Base-by-base conservation (phyloP, 2,888 invertebrate genomes). In the Sesamia inferens region DNA sequence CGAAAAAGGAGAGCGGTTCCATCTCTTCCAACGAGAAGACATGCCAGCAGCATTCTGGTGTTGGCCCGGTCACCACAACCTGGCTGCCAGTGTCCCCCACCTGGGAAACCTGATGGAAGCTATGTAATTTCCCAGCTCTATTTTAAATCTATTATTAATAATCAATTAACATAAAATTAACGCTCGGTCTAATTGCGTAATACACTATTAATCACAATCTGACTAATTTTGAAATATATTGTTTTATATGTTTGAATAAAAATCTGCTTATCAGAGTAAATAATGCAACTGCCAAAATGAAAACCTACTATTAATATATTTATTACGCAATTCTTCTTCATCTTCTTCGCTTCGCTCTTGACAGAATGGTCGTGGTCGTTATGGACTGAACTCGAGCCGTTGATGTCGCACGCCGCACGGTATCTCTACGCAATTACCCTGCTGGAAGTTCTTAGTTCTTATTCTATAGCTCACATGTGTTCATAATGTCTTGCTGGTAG, bases 61-160 rank as follows among this genome's bases (percentile, higher is more conserved):
- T 79, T 96, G 4, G 77, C 86, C 2, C 89, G 94, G 13, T 91
- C 94, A 13, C 44, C 90, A 0, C 72, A 87, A 13, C 89, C 92
- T 3, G 93, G 93, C 0, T 96, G 96, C 79, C 59, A 61, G 3
- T 96, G 96, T 73, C 95, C 95, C 5, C 39, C 71, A 0, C 87
- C 94, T 10, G 94, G 94, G 6, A 88, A 77, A 71, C 90, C 92
- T 58, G 75, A 83, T 14, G 90, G 90, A 39, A 75, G 81, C 62
- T 81, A 88, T 80, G 93, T 93, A 90, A 74, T 55, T 66, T 51
- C 4, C 51, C 31, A n/a, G 2, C n/a, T 65, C 51, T 48, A 24
- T 19, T 7, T 44, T 44, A 2, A 31, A 31, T 31, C 31, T 2
- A 31, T 31, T 2, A 31, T 31, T 31, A 31, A 31, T 31, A 31